These are phyloP conservation scores for Scotopteryx bipunctaria DNA, from an alignment of 2,888 invertebrate species.

Conservation along the genomic window DNA sequence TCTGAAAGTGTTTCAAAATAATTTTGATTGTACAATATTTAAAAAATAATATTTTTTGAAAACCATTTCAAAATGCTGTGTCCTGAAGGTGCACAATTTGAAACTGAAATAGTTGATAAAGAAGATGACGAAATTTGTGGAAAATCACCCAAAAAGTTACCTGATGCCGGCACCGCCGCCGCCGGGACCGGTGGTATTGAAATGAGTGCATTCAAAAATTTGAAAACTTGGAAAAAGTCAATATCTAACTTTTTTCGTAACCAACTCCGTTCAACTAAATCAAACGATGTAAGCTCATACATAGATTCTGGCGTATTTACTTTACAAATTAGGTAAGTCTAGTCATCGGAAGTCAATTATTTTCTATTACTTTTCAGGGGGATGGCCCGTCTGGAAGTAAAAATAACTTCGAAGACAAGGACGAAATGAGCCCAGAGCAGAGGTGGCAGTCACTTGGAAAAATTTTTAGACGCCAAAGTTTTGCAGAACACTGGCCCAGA, in stretches of 20 bases:
- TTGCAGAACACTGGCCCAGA: conserved; percentile 66
- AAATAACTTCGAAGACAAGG: conserved; percentile 66
- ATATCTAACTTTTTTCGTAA: conserved; percentile 74
- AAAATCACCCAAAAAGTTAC: conserved; percentile 53
- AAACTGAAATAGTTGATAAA: conserved; percentile 55
- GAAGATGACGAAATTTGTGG: conserved; percentile 53
- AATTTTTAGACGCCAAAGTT: conserved; percentile 75
- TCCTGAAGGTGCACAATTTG: conserved; percentile 63
- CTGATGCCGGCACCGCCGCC: conserved; percentile 59
- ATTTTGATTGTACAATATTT: conserved; percentile 39
- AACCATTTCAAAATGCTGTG: conserved; percentile 63
- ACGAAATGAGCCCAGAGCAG: conserved; percentile 68
- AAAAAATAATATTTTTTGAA: conserved; percentile 57
- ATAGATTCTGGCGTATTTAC: too few species aligned
- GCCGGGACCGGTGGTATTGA: conserved; percentile 58
- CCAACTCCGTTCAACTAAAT: conserved; percentile 71
- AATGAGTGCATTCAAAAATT: conserved; percentile 64
- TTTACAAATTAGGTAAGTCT: too few species aligned
- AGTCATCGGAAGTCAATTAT: not conserved
- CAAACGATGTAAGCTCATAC: conserved; percentile 67
- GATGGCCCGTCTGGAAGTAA: conserved; percentile 66
- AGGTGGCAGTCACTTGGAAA: conserved; percentile 80
- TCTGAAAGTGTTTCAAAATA: conserved; percentile 31
- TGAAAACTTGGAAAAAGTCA: conserved; percentile 76
- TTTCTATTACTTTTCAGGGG: conserved; percentile 53